phyloP scores from a whole-genome alignment of 1,140 invertebrate genomes.

The Luehdorfia chinensis region DNA sequence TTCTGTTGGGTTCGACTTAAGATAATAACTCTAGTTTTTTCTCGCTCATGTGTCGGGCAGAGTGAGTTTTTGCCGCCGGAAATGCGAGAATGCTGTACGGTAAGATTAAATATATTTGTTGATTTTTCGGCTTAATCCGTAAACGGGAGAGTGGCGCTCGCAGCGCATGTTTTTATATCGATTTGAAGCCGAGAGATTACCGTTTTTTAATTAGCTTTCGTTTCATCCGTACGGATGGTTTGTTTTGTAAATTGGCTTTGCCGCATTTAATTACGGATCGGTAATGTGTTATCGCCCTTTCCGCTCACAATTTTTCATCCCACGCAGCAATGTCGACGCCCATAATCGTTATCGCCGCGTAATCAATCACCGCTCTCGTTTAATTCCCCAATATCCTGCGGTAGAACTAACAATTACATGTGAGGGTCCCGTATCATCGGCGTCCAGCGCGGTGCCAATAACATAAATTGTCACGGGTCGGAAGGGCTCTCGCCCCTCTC shows the following conservation, averaged over 20 bases:
- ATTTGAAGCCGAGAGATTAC: slow-evolving; percentile 26
- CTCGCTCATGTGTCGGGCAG: slow-evolving; percentile 63
- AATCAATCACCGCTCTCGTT: slow-evolving; percentile 69
- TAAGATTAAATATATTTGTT: slow-evolving; percentile 74
- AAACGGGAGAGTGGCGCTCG: slow-evolving; percentile 33
- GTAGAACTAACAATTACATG: slow-evolving; percentile 69
- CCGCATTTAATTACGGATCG: slow-evolving; percentile 35
- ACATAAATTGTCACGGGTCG: slow-evolving; percentile 70
- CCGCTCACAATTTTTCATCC: slow-evolving; percentile 41
- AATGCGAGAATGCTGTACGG: slow-evolving; percentile 64
- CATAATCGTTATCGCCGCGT: slow-evolving; percentile 67
- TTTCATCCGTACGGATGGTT: slow-evolving; percentile 24
- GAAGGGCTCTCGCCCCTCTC: slow-evolving; percentile 36
- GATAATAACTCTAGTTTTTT: slow-evolving; percentile 74
- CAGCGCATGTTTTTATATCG: slow-evolving; percentile 40
- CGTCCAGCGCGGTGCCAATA: slow-evolving; percentile 59
- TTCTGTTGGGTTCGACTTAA: slow-evolving; percentile 75
- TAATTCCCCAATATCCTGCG: slow-evolving; percentile 73
- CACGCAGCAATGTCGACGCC: slow-evolving; percentile 36
- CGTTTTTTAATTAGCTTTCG: slow-evolving; percentile 41
- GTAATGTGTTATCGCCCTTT: slow-evolving; percentile 18
- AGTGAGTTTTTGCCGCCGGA: slow-evolving; percentile 65
- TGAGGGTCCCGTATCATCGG: slow-evolving; percentile 62
- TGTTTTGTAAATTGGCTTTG: slow-evolving; percentile 40
- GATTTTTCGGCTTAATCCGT: slow-evolving; percentile 64